Conservation (phyloP, 2,797 vertebrate species). For the Acrossocheilus wenchowensis region DNA sequence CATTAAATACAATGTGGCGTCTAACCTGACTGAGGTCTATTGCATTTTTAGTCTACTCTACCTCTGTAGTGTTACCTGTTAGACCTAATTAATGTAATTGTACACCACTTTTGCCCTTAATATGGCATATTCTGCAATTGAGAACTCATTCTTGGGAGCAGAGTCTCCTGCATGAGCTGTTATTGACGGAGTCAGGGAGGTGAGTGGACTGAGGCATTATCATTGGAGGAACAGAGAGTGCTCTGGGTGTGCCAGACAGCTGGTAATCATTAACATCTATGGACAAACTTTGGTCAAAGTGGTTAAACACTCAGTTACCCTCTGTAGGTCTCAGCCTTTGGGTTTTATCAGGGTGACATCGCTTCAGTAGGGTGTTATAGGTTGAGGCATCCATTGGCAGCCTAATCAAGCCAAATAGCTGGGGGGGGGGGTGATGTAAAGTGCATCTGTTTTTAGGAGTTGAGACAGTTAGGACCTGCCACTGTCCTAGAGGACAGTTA, state of each 20-base stretch:
- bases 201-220: slow-evolving; percentile 42
- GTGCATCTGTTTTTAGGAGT: slow-evolving; percentile 55
- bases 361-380: slow-evolving; percentile 21
- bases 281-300: slow-evolving; percentile 72
- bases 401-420: slow-evolving; percentile 5
- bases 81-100: background rate
- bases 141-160: slow-evolving; percentile 61
- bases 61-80: background rate
- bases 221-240: slow-evolving; percentile 53
- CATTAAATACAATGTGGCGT: background rate
- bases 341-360: slow-evolving; percentile 53
- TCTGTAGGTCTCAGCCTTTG: slow-evolving; percentile 47
- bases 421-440: slow-evolving; percentile 41
- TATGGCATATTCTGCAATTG: background rate
- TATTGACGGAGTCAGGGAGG: slow-evolving; percentile 48
- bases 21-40: background rate
- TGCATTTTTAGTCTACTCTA: background rate
- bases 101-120: background rate
- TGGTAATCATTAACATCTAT: slow-evolving; percentile 75
- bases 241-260: slow-evolving; percentile 56
- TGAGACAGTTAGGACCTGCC: slow-evolving; percentile 47
- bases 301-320: slow-evolving; percentile 51
- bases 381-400: slow-evolving; percentile 40
- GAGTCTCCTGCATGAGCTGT: slow-evolving; percentile 46
- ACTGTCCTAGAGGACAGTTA: slow-evolving; percentile 63